phyloP scores from a whole-genome alignment of 64 coral and sea anemone species.

The Platygyra sinensis region DNA sequence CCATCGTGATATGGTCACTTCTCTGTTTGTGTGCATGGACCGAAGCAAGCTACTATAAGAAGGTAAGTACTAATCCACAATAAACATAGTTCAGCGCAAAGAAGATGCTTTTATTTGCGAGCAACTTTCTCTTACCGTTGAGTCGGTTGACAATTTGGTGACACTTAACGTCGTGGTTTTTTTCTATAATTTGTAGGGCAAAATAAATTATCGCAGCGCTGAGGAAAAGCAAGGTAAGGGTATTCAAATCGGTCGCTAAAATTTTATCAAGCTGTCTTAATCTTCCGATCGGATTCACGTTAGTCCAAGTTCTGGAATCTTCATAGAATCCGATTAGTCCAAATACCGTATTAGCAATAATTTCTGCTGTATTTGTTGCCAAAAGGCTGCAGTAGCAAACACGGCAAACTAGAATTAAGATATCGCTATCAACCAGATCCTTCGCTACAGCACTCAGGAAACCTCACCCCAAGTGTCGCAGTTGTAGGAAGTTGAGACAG shows the following conservation, averaged over 20 bases:
- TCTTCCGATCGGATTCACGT: slow-evolving; percentile 29
- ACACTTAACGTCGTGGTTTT: not conserved
- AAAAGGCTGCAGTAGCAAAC: not conserved
- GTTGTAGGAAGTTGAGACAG: not conserved
- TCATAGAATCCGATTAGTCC: slow-evolving; percentile 13
- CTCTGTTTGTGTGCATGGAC: slow-evolving; percentile 6
- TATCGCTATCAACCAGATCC: not conserved
- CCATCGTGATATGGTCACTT: not conserved
- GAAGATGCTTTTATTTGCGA: not conserved
- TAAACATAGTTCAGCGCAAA: not conserved
- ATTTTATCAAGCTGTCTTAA: not conserved
- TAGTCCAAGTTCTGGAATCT: not conserved
- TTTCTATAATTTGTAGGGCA: not conserved
- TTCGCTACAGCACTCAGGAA: not conserved
- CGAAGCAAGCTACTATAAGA: not conserved
- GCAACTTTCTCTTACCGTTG: not conserved
- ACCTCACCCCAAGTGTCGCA: not conserved
- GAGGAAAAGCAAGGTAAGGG: slow-evolving; percentile 33
- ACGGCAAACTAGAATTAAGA: not conserved
- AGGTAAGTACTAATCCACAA: not conserved
- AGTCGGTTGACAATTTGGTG: not conserved
- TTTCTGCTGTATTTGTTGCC: not conserved
- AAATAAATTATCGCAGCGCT: not conserved
- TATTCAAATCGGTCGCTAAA: not conserved
- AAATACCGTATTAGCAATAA: not conserved